These are phyloP conservation scores for Venustaconcha ellipsiformis DNA, from an alignment of 1,140 invertebrate species.

Conservation along the genomic window DNA sequence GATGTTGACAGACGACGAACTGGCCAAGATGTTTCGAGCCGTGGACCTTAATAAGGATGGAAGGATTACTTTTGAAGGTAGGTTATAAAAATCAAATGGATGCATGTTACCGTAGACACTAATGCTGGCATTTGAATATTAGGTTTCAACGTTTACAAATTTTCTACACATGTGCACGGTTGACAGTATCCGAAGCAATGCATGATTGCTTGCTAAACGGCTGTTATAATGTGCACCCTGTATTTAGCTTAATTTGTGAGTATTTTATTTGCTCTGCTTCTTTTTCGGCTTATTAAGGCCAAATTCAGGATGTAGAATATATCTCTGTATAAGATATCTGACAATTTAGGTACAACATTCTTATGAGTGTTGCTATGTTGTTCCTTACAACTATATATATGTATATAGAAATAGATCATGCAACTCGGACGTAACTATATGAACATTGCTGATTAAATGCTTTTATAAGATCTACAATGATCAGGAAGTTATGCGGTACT, in stretches of 20 bases:
- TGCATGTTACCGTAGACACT: too few relatives aligned
- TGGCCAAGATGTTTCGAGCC: slow-evolving; percentile 50
- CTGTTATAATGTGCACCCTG: background rate
- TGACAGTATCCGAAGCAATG: background rate
- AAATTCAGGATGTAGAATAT: background rate
- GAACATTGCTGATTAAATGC: background rate
- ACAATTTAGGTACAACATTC: too few relatives aligned
- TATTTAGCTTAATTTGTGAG: too few relatives aligned
- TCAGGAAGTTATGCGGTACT: too few relatives aligned
- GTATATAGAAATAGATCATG: background rate
- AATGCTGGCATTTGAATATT: background rate
- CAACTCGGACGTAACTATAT: too few relatives aligned
- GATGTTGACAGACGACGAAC: slow-evolving; percentile 55
- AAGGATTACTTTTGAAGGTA: slow-evolving; percentile 51
- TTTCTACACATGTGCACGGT: too few relatives aligned
- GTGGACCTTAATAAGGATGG: slow-evolving; percentile 57
- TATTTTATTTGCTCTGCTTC: too few relatives aligned
- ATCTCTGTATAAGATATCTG: too few relatives aligned
- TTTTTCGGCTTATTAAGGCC: background rate
- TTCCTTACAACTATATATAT: background rate
- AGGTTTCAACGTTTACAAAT: too few relatives aligned
- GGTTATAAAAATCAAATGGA: slow-evolving; percentile 4
- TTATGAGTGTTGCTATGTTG: too few relatives aligned
- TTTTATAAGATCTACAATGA: background rate
- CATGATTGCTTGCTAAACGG: too few relatives aligned